These are phyloP conservation scores for Carollia perspicillata DNA, from an alignment of 2,113 vertebrate genomes.

Conservation along the genomic window DNA sequence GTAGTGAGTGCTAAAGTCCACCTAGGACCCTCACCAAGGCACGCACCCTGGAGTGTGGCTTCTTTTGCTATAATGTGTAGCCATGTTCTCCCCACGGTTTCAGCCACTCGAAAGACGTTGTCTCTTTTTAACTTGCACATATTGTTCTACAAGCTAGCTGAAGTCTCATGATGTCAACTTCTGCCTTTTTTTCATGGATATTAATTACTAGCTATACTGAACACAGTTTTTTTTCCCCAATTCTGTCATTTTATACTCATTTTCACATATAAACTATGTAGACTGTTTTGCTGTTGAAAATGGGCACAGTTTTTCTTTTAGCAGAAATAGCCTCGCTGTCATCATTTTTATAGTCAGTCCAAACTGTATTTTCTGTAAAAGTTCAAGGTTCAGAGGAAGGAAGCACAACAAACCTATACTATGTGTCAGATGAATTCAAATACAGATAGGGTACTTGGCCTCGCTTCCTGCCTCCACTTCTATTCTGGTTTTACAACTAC, in stretches of 20 bases:
- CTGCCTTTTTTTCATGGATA: background rate
- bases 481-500: background rate
- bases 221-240: background rate
- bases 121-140: background rate
- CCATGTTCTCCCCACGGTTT: background rate
- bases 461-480: background rate
- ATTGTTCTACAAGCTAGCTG: background rate
- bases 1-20: background rate
- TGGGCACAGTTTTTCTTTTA: background rate
- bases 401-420: background rate
- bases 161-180: background rate
- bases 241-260: background rate
- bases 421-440: background rate
- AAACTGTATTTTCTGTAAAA: slow-evolving; percentile 28
- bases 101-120: background rate
- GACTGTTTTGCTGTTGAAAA: background rate
- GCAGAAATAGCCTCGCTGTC: background rate
- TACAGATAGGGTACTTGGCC: background rate
- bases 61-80: background rate
- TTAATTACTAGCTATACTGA: slow-evolving; percentile 8
- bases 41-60: background rate
- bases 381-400: slow-evolving; percentile 21
- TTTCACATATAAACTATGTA: background rate
- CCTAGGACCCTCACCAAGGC: background rate
- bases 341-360: background rate